phyloP scores from a whole-genome alignment of 2,113 vertebrate genomes.

The Zosterops japonicus region DNA sequence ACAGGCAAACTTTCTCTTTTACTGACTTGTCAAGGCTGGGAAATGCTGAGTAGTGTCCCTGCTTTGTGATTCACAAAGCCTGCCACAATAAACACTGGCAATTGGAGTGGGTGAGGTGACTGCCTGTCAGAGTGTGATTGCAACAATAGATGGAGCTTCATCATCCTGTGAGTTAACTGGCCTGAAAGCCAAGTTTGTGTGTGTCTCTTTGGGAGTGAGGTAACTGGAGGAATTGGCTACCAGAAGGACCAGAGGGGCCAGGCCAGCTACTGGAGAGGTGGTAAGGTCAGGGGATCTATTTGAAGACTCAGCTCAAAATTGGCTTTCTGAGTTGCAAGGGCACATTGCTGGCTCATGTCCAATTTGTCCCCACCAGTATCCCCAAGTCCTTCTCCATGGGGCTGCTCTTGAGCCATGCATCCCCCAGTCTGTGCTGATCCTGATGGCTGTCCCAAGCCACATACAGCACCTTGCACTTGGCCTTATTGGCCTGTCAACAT shows the following conservation, averaged over 20 bases:
- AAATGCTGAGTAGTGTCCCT: not conserved
- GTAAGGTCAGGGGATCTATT: not conserved
- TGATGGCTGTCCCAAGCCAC: not conserved
- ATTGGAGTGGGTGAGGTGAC: not conserved
- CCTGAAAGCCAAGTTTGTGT: not conserved
- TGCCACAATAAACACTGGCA: not conserved
- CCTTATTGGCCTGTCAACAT: not conserved
- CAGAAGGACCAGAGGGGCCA: not conserved
- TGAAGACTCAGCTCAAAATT: not conserved
- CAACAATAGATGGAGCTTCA: not conserved
- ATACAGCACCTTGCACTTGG: not conserved
- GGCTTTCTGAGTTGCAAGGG: not conserved
- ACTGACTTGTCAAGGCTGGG: not conserved
- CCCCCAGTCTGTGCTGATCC: fast-evolving
- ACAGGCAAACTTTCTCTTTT: not conserved
- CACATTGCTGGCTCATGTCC: fast-evolving
- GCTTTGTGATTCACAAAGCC: not conserved
- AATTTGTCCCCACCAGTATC: not conserved
- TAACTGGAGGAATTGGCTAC: not conserved
- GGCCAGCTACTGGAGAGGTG: not conserved
- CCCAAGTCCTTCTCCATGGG: not conserved
- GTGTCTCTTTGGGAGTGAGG: not conserved
- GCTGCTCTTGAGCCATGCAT: not conserved
- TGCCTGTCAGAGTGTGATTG: not conserved
- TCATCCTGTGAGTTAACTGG: not conserved